These are phyloP conservation scores for Vidua chalybeata DNA, from an alignment of 2,113 vertebrate species.

Conservation along the genomic window DNA sequence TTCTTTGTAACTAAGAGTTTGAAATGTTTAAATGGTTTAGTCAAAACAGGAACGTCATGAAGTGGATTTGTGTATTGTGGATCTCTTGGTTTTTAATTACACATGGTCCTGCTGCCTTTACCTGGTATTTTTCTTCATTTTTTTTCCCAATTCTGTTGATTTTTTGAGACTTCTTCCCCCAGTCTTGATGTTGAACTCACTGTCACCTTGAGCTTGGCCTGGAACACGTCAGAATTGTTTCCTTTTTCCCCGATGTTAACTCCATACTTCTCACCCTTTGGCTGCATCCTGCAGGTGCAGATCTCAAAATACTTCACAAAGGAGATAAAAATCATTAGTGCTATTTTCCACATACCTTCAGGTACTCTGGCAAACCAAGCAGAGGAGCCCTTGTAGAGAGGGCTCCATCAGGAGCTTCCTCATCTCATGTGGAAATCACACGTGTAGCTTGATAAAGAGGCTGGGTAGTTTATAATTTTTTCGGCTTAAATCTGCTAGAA, in stretches of 20 bases:
- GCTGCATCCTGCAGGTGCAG: neutral
- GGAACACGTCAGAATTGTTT: neutral
- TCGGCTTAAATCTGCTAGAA: neutral
- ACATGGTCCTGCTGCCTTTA: neutral
- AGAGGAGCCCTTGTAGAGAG: neutral
- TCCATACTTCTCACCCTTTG: neutral
- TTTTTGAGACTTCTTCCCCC: neutral
- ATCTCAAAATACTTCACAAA: neutral
- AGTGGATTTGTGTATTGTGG: neutral
- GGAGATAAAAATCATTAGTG: neutral
- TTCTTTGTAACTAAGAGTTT: neutral
- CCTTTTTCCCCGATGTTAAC: neutral
- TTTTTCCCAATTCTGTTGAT: neutral
- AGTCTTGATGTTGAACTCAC: neutral
- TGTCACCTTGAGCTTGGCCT: neutral
- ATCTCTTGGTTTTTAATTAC: neutral
- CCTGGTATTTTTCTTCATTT: neutral
- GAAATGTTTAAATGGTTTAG: neutral
- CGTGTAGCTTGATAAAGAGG: fast-evolving
- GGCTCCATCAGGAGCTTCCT: neutral
- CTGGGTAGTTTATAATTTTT: neutral
- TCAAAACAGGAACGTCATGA: neutral
- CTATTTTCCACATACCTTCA: neutral
- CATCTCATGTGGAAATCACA: neutral
- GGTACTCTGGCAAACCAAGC: neutral